Conservation (phyloP, 2,797 vertebrate genomes). For the Gymnothorax javanicus region DNA sequence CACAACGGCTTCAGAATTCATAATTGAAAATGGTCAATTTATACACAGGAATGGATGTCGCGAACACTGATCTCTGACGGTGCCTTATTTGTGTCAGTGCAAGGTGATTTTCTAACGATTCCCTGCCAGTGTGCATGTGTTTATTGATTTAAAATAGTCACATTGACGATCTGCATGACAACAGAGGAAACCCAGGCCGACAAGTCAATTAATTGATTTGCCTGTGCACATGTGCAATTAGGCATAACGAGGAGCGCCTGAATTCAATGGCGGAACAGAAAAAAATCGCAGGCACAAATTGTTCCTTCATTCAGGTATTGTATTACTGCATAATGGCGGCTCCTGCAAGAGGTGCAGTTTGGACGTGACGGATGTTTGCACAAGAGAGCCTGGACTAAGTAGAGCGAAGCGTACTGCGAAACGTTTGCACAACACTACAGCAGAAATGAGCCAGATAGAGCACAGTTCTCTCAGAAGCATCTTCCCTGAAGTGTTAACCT, state of each 20-base stretch:
- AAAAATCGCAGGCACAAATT: background rate
- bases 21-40: background rate
- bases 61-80: background rate
- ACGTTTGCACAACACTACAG: background rate
- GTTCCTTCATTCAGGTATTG: conserved; percentile 6
- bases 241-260: background rate
- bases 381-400: background rate
- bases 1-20: background rate
- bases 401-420: background rate
- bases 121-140: background rate
- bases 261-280: background rate
- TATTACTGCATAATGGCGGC: background rate
- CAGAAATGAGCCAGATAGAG: background rate
- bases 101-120: background rate
- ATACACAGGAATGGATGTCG: background rate
- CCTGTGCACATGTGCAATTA: conserved; percentile 10
- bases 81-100: background rate
- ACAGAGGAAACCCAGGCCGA: background rate
- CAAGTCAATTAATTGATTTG: conserved; percentile 16
- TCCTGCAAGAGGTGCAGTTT: background rate
- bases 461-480: background rate
- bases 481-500: background rate
- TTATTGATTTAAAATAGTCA: background rate
- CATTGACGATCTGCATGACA: background rate
- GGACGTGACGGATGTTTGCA: background rate